Evolutionary conservation across 2,113 vertebrate species (phyloP), one percentile per base, ranked within the genome.

Genomic region (Vidua macroura): DNA sequence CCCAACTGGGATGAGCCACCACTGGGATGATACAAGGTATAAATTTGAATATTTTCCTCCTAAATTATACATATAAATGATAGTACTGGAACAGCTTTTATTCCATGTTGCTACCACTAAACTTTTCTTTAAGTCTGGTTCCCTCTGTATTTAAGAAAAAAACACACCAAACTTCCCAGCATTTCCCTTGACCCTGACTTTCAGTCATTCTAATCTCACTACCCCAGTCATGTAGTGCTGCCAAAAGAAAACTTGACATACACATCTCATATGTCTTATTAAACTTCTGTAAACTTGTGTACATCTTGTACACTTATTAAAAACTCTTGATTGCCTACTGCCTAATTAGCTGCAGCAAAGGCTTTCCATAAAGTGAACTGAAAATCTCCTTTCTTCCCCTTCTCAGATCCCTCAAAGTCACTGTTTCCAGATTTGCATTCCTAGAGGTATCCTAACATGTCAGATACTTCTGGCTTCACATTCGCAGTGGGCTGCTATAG

Each of bases 11-110:
- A 95, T 98, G 86, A 98, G 97, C 92, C 97, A 98, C 5, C 98
- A 99, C 82, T 99, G 99, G 99, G 98, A 99, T 67, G 98, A 99
- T 95, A 98, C 98, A 95, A 99, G 99, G 99, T 99, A 98, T 92
- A 70, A 30, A 70, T 66, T 79, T 76, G 51, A 72, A 22, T 84
- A 89, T 67, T 88, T 44, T 62, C 23, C 39, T 74, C 24, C 60
- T 67, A 30, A 76, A 51, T 30, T 77, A 19, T 74, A 51, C 16
- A 11, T 51, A 22, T 33, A 62, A 91, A 76, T 78, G 69, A 44
- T 80, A 86, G 63, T 70, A 59, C 4, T 37, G n/a, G n/a, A 80
- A 62, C 25, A 81, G 46, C 13, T 73, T 90, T 83, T 55, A 68
- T 51, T 41, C 44, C 58, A 2, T 18, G 15, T 43, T 60, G 52